Percentiles rank a stretch among this genome's conserved stretches.
Conservation (phyloP, 2,888 invertebrate genomes). For the Xestia xanthographa region DNA sequence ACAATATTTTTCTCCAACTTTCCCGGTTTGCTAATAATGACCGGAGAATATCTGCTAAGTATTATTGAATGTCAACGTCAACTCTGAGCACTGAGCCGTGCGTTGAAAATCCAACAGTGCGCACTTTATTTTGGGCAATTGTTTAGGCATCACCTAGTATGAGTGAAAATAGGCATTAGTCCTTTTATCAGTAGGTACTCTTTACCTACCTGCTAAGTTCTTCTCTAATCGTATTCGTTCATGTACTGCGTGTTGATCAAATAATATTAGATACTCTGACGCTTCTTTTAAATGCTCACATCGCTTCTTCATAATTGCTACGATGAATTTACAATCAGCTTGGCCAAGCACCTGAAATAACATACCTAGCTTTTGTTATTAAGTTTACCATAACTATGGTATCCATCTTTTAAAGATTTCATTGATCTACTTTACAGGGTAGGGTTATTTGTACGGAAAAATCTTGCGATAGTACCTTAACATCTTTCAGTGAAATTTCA, state of each 20-base stretch:
- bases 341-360: conserved; percentile 92
- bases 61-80: neutral
- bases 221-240: conserved; percentile 95
- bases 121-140: neutral
- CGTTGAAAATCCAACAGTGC: too few species aligned
- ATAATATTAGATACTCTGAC: conserved; percentile 90
- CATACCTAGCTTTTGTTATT: neutral
- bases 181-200: conserved; percentile 39
- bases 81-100: neutral
- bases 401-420: neutral
- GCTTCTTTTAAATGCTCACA: conserved; percentile 73
- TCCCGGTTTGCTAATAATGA: neutral
- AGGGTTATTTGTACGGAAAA: neutral
- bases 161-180: neutral
- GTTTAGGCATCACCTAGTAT: neutral
- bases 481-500: conserved; percentile 74
- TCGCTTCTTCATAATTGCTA: conserved; percentile 81
- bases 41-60: neutral
- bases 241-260: conserved; percentile 97
- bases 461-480: conserved; percentile 71
- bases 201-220: conserved; percentile 89
- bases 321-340: conserved; percentile 94
- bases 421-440: neutral
- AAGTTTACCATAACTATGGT: neutral
- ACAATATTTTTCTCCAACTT: neutral